A percentile compares a stretch with the other conserved stretches of the same genome.
phyloP scores from a whole-genome alignment of 2,888 invertebrate species.

The Orthosia cruda region DNA sequence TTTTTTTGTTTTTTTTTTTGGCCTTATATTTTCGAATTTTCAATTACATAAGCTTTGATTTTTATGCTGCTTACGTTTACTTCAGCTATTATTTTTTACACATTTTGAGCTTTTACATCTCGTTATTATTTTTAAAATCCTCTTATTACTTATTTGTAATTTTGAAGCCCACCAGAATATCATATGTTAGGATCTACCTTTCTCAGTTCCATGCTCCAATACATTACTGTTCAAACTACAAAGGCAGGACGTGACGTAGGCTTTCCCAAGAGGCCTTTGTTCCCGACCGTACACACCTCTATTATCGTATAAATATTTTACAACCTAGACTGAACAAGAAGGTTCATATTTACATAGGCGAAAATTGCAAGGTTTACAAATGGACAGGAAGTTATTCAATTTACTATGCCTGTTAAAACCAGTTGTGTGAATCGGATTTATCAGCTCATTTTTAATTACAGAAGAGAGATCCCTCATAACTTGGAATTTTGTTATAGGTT shows the following conservation, averaged over 20 bases:
- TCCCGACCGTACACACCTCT: not conserved
- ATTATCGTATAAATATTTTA: slow-evolving; percentile 23
- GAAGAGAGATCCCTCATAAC: too few relatives aligned
- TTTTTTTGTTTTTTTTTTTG: too few relatives aligned
- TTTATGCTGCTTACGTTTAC: not conserved
- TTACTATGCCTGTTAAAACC: too few relatives aligned
- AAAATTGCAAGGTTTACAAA: too few relatives aligned
- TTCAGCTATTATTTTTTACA: too few relatives aligned
- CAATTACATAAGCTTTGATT: not conserved
- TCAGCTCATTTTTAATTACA: too few relatives aligned
- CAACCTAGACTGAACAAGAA: not conserved
- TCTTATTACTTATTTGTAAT: not conserved
- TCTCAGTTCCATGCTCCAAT: not conserved
- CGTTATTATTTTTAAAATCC: not conserved
- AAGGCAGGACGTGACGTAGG: slow-evolving; percentile 29
- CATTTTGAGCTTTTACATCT: too few relatives aligned
- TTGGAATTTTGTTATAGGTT: too few relatives aligned
- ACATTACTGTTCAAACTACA: slow-evolving; percentile 18
- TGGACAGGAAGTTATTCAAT: too few relatives aligned
- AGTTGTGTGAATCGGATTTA: too few relatives aligned
- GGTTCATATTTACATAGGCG: too few relatives aligned
- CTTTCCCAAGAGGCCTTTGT: slow-evolving; percentile 8
- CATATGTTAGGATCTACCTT: not conserved
- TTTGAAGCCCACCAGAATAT: not conserved
- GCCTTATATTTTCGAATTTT: too few relatives aligned